These are phyloP conservation scores for Bacillus rossius DNA, from an alignment of 1,140 invertebrate genomes.

Conservation along the genomic window DNA sequence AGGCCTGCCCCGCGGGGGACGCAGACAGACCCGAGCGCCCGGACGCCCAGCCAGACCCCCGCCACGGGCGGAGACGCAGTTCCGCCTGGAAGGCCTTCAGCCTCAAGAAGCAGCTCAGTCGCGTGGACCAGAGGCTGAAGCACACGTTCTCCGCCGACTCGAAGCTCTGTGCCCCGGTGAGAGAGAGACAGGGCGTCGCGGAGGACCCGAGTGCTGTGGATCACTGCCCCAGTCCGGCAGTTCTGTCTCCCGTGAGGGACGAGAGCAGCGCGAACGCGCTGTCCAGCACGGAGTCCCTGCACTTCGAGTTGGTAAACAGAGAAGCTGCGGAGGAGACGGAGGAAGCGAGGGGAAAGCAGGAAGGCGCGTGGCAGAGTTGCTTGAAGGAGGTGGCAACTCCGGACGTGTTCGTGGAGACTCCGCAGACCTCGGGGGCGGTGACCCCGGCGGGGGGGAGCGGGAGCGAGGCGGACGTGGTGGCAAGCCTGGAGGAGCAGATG, in stretches of 20 bases:
- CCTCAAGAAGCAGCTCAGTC: conserved; percentile 72
- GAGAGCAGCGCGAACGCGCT: not conserved
- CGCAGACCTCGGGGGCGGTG: not conserved
- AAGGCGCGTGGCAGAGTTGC: not conserved
- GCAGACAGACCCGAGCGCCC: no score
- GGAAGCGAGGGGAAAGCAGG: not conserved
- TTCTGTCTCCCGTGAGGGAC: not conserved
- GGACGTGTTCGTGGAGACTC: no score
- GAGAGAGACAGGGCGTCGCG: conserved; percentile 39
- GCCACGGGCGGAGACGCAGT: conserved; percentile 18
- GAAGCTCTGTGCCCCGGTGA: not conserved
- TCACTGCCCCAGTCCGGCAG: not conserved
- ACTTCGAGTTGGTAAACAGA: not conserved
- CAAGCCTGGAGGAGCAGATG: not conserved
- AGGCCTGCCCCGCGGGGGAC: no score
- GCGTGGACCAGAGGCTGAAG: conserved; percentile 42
- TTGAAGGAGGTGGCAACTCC: no score
- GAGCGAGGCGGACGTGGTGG: not conserved
- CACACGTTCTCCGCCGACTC: conserved; percentile 7
- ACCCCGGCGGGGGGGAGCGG: not conserved
- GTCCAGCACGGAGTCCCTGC: not conserved
- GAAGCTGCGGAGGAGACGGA: not conserved
- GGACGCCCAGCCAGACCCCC: conserved; percentile 1
- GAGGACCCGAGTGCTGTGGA: conserved; percentile 44
- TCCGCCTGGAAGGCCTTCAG: conserved; percentile 53